These are phyloP conservation scores for Poeciliopsis retropinna DNA, from an alignment of 2,113 vertebrate genomes.

Conservation along the genomic window DNA sequence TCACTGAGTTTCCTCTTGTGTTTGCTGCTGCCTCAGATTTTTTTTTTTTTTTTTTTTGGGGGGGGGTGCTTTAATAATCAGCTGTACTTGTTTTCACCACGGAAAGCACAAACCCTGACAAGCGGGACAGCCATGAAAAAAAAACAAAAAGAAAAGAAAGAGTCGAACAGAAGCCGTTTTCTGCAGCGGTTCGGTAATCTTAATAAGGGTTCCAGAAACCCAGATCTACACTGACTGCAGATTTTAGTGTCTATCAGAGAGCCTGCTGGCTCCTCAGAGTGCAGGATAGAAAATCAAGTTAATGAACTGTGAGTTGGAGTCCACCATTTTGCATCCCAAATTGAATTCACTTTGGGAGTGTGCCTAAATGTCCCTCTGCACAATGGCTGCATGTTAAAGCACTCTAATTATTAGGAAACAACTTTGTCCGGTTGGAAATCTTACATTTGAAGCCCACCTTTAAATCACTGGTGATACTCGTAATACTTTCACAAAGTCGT, in stretches of 20 bases:
- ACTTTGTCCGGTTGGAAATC: not conserved
- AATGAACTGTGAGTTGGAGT: constrained; percentile 30
- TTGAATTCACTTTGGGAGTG: constrained; percentile 28
- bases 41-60: too few species aligned
- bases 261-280: constrained; percentile 6
- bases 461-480: too few species aligned
- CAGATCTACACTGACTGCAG: not conserved
- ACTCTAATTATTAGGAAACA: not conserved
- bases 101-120: not conserved
- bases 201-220: constrained; percentile 7
- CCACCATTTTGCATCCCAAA: constrained; percentile 38
- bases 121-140: not conserved
- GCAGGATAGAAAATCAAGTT: constrained; percentile 20
- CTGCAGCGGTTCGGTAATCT: constrained; percentile 7
- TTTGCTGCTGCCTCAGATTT: not conserved
- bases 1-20: not conserved
- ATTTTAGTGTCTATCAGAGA: constrained; percentile 5
- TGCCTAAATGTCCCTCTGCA: constrained; percentile 13
- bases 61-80: not conserved
- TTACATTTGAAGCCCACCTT: not conserved
- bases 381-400: too few species aligned
- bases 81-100: not conserved
- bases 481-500: too few species aligned
- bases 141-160: not conserved
- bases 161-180: not conserved